Conservation (phyloP, 2,113 vertebrate genomes). For the Alouatta palliata region DNA sequence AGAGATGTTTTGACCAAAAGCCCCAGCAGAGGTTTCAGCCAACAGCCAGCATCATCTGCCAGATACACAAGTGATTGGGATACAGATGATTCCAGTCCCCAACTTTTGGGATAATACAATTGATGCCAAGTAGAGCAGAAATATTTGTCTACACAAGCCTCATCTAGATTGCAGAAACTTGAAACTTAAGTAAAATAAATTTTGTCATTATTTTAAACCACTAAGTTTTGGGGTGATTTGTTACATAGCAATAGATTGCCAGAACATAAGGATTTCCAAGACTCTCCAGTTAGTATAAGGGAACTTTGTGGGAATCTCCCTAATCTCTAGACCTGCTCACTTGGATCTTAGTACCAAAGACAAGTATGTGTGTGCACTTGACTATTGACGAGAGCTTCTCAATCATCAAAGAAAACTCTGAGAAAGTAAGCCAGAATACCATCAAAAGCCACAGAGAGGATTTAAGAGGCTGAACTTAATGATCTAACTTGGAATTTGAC, state of each 20-base stretch:
- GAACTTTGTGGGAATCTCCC: not conserved
- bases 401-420: not conserved
- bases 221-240: not conserved
- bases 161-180: not conserved
- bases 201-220: not conserved
- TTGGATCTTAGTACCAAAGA: not conserved
- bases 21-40: not conserved
- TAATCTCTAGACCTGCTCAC: not conserved
- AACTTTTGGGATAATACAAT: not conserved
- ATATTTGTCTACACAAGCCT: not conserved
- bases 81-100: not conserved
- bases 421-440: constrained; percentile 5
- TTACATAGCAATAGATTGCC: not conserved
- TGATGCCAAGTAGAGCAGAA: not conserved
- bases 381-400: not conserved
- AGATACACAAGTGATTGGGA: not conserved
- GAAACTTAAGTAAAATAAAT: not conserved
- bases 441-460: constrained; percentile 27
- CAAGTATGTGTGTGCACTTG: not conserved
- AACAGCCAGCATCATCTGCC: not conserved
- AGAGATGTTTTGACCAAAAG: not conserved
- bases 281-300: not conserved
- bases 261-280: not conserved
- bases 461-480: constrained; percentile 34
- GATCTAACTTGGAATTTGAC: constrained; percentile 18